Conservation (phyloP, 2,888 invertebrate genomes). For the Cremastinae sp. region DNA sequence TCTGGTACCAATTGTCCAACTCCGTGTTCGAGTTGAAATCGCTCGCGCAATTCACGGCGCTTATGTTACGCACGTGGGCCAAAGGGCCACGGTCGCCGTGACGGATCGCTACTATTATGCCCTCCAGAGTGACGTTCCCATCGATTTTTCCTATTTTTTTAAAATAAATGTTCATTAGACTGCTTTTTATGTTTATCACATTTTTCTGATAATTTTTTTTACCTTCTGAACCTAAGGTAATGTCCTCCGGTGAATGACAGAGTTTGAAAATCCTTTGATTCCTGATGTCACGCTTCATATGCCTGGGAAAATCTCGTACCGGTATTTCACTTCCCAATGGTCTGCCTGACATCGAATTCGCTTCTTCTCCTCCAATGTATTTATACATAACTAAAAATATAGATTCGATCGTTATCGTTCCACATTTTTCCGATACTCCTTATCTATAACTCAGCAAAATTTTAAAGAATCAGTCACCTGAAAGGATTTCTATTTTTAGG, state of each 20-base stretch:
- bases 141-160: slow-evolving; percentile 81
- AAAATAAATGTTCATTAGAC: no score
- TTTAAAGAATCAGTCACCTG: background rate
- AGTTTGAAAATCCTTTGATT: slow-evolving; percentile 85
- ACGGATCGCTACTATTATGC: slow-evolving; percentile 88
- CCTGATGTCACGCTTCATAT: slow-evolving; percentile 84
- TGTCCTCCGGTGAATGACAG: slow-evolving; percentile 88
- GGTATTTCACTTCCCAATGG: slow-evolving; percentile 79
- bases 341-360: slow-evolving; percentile 78
- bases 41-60: slow-evolving; percentile 88
- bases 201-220: slow-evolving; percentile 57
- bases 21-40: slow-evolving; percentile 75
- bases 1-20: slow-evolving; percentile 72
- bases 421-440: background rate
- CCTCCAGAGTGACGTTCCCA: slow-evolving; percentile 85
- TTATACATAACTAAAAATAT: slow-evolving; percentile 87
- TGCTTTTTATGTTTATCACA: no score
- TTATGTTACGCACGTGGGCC: slow-evolving; percentile 89
- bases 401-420: slow-evolving; percentile 30
- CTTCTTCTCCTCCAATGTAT: slow-evolving; percentile 85
- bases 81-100: slow-evolving; percentile 96
- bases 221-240: slow-evolving; percentile 89
- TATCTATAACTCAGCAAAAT: background rate
- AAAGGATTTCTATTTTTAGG: background rate
- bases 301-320: slow-evolving; percentile 80